Conservation (phyloP, 2,797 vertebrate species). For the Sebastes taczanowskii region DNA sequence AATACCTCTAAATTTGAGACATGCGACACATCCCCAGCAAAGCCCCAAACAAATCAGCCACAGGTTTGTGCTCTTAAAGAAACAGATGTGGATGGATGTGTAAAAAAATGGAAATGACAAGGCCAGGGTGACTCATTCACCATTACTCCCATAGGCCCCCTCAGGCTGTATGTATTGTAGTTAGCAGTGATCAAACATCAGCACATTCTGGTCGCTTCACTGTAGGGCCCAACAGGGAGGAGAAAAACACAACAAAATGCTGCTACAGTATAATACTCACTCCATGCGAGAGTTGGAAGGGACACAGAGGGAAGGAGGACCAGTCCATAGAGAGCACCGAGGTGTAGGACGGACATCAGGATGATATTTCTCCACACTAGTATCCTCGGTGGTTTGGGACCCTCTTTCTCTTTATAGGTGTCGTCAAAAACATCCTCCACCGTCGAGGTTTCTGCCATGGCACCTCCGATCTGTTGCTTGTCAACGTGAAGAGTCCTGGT, state of each 20-base stretch:
- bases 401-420: slow-evolving; percentile 86
- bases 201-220: slow-evolving; percentile 49
- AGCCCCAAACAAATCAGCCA: background rate
- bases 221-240: background rate
- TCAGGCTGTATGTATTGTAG: slow-evolving; percentile 11
- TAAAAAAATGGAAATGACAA: slow-evolving; percentile 3
- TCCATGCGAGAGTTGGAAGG: slow-evolving; percentile 82
- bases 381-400: slow-evolving; percentile 78
- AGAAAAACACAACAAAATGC: background rate
- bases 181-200: slow-evolving; percentile 47
- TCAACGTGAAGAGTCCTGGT: slow-evolving; percentile 31
- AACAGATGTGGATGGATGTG: background rate
- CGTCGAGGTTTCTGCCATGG: slow-evolving; percentile 36
- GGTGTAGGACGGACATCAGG: slow-evolving; percentile 88
- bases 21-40: background rate
- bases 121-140: slow-evolving; percentile 46
- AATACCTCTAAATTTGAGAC: slow-evolving; percentile 12
- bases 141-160: slow-evolving; percentile 21
- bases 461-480: slow-evolving; percentile 58
- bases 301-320: slow-evolving; percentile 81
- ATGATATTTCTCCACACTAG: slow-evolving; percentile 96
- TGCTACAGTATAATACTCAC: slow-evolving; percentile 80
- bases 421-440: slow-evolving; percentile 89
- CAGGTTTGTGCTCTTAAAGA: background rate
- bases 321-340: slow-evolving; percentile 83